Base-by-base conservation (phyloP, 2,113 vertebrate genomes). In the Rafetus swinhoei region DNA sequence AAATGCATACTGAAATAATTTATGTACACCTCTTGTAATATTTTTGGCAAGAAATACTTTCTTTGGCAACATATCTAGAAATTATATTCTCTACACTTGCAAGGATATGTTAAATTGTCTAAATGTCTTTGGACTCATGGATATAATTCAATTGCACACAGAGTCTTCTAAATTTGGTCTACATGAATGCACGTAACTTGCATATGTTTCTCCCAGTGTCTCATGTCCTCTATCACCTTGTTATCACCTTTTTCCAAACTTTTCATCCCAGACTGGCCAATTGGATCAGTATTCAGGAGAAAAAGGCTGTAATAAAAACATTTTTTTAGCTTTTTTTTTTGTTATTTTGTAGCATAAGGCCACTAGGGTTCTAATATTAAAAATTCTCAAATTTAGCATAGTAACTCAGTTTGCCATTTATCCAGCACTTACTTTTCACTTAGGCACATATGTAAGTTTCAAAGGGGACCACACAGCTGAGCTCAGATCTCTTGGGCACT, bases 121-220 rank as follows among this genome's bases (percentile, higher is more conserved):
- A 93, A 92, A 89, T 80, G 76, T 35, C 72, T 95, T 74, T 65
- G 82, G n/a, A 92, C 88, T 90, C 86, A 89, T 94, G 24, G 16
- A 69, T 53, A 3, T 52, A 84, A 88, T 94, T 94, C 90, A 77
- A 90, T 77, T 81, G 39, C 79, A 55, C 2, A 62, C 9, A 79
- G 0, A 0, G 81, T 89, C 21, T 90, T 85, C 39, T 65, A 79
- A 13, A 76, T 86, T 84, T 81, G 85, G 1, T 27, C 82, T 84
- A 59, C 22, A n/a, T n/a, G 6, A 79, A 9, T 79, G 55, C 3
- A 54, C 22, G 2, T 85, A 95, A 79, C 35, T 35, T 85, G 7
- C 5, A 88, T 6, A 90, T 93, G 79, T 84, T 86, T 92, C 39
- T 56, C 35, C 25, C 0, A 55, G 45, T 92, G 93, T 65, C 85